Evolutionary conservation across 2,888 invertebrate species (phyloP).

Genomic region (Heteromurus nitidus): DNA sequence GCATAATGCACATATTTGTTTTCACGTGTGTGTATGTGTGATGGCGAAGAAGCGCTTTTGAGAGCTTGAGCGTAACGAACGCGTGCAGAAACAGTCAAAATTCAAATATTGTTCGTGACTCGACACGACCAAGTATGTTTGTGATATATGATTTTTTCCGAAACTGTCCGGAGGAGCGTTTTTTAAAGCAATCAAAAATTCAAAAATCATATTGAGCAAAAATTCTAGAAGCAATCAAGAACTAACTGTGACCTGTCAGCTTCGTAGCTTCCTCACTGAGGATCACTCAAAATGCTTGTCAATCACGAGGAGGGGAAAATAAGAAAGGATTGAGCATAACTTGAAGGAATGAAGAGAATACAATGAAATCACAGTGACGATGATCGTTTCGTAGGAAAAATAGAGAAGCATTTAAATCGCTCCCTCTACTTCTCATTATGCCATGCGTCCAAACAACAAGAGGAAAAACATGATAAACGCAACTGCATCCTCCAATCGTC

Average conservation of each 20-base stretch:
- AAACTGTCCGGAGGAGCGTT: not conserved
- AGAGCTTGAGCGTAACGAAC: constrained; percentile 24
- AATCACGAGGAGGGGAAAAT: constrained; percentile 35
- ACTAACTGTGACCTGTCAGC: constrained; percentile 63
- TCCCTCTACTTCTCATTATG: not conserved
- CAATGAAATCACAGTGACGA: too few relatives aligned
- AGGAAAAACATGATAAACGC: not conserved
- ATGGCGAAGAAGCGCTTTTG: not conserved
- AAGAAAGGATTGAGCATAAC: constrained; percentile 42
- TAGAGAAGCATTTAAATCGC: too few relatives aligned
- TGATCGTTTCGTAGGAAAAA: not conserved
- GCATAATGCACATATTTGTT: constrained; percentile 16
- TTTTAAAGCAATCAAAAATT: constrained; percentile 19
- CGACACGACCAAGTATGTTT: not conserved
- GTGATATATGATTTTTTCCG: too few relatives aligned
- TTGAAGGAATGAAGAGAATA: not conserved
- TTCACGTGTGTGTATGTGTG: constrained; percentile 18
- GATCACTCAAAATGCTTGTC: constrained; percentile 61
- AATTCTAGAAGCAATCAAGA: constrained; percentile 64
- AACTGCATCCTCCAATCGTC: not conserved
- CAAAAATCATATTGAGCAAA: constrained; percentile 40
- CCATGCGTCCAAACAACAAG: too few relatives aligned
- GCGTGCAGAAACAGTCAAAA: constrained; percentile 48
- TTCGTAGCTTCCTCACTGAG: constrained; percentile 62
- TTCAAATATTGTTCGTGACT: constrained; percentile 52